These are phyloP conservation scores for Otocyon megalotis DNA, from an alignment of 2,113 vertebrate genomes.

Conservation along the genomic window DNA sequence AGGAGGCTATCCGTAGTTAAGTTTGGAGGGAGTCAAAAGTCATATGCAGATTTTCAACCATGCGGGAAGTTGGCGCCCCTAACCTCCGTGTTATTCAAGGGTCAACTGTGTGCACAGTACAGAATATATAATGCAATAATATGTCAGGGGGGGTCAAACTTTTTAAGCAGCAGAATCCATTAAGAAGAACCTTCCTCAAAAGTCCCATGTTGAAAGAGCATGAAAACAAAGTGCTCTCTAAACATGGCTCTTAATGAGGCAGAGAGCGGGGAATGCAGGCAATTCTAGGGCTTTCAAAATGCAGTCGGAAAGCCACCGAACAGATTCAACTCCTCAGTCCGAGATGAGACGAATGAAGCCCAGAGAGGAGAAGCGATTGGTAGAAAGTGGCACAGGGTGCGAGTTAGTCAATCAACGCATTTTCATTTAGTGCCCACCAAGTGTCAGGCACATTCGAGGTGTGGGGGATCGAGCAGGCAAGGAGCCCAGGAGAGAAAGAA, in stretches of 20 bases:
- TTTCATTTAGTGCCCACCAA: neutral
- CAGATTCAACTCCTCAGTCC: neutral
- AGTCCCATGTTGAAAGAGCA: neutral
- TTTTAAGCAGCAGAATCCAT: constrained; percentile 30
- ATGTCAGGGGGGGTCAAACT: neutral
- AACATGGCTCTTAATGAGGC: neutral
- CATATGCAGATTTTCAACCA: neutral
- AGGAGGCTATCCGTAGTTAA: neutral
- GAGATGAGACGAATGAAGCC: neutral
- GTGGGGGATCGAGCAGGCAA: neutral
- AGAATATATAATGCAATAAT: neutral
- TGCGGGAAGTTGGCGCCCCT: neutral
- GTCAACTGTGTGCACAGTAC: neutral
- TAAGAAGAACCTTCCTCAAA: constrained; percentile 29
- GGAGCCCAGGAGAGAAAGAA: neutral
- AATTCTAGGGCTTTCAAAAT: constrained; percentile 7
- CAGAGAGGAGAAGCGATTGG: neutral
- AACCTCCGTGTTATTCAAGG: neutral
- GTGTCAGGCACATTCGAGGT: neutral
- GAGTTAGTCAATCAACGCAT: neutral
- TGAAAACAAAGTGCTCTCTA: neutral
- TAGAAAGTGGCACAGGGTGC: neutral
- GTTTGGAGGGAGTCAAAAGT: neutral
- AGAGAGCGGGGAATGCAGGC: neutral
- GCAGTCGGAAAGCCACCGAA: neutral